Base-by-base conservation (phyloP, 1,140 invertebrate species). In the Calliphora vicina region DNA sequence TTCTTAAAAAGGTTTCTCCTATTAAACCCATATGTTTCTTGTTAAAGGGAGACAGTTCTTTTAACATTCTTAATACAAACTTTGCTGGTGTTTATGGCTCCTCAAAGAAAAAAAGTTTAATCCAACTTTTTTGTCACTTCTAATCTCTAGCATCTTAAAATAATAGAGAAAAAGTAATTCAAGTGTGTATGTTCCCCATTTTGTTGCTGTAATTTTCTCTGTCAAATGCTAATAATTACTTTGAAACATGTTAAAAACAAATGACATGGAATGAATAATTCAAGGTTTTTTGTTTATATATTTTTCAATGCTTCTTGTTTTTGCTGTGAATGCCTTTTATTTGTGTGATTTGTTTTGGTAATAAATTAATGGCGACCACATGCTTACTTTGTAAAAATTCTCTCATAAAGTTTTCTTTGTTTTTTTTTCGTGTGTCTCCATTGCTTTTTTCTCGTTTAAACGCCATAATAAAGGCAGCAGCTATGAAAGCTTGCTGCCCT, bases 321-420 rank as follows among this genome's bases (percentile, higher is more conserved):
- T 5, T 35, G 50, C 17, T n/a, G 50, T 57, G 2, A 17, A 6
- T n/a, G n/a, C 15, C 5, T 67, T 23, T 23, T 25, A 0, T 23
- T 67, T 23, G 4, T 23, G 0, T 67, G 0, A 67, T 67, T 67
- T 8, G n/a, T 67, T 23, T 67, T 67, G 23, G 61, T 67, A 67
- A 67, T 67, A 67, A 67, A 67, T 67, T 67, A 67, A 23, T 67
- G 61, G n/a, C 23, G 20, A 67, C 61, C 61, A 67, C 61, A 67
- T 67, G 61, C 23, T 20, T 67, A 12, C 12, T 67, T 67, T 67
- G 6, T 67, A 50, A 50, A 50, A 50, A 50, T 23, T 67, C 57
- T 67, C 61, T 67, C 61, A 67, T 0, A 20, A 67, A 67, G 61
- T 67, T 67, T 67, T 67, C 61, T 67, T 50, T 67, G 61, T 23